Evolutionary conservation across 2,113 vertebrate species (phyloP).

Genomic region (Cervus canadensis): DNA sequence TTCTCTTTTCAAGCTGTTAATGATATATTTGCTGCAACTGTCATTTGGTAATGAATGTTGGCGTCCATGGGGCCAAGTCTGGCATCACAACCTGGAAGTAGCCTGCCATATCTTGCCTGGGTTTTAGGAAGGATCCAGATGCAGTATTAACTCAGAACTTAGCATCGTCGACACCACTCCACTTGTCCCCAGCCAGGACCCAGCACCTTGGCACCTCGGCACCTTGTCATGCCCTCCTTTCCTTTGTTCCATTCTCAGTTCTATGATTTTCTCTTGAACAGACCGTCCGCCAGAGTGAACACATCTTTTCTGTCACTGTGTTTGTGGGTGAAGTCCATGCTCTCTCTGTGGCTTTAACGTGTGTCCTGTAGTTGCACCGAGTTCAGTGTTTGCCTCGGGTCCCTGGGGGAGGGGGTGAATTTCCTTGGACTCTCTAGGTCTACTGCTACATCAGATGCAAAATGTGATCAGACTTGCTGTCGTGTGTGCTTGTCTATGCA

Average conservation of each 20-base stretch:
- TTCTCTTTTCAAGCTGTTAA: slow-evolving; percentile 35
- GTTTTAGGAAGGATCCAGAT: not conserved
- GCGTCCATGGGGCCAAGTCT: not conserved
- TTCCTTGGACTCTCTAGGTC: not conserved
- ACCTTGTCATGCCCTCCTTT: not conserved
- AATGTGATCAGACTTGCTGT: not conserved
- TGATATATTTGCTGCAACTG: not conserved
- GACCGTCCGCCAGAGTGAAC: not conserved
- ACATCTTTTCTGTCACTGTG: not conserved
- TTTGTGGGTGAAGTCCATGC: not conserved
- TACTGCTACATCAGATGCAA: not conserved
- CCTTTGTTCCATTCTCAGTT: not conserved
- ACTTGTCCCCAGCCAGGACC: not conserved
- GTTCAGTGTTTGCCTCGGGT: not conserved
- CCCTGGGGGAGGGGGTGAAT: not conserved
- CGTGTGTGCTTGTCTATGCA: slow-evolving; percentile 42
- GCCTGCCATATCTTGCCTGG: not conserved
- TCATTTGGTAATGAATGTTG: not conserved
- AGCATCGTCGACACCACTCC: not conserved
- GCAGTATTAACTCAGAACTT: not conserved
- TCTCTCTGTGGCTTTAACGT: not conserved
- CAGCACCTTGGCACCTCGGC: not conserved
- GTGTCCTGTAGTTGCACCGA: not conserved
- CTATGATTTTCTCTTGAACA: not conserved
- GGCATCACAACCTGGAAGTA: not conserved